Evolutionary conservation across 2,888 invertebrate species (phyloP), one percentile per base, ranked within the genome.

Genomic region (Ochropacha duplaris): DNA sequence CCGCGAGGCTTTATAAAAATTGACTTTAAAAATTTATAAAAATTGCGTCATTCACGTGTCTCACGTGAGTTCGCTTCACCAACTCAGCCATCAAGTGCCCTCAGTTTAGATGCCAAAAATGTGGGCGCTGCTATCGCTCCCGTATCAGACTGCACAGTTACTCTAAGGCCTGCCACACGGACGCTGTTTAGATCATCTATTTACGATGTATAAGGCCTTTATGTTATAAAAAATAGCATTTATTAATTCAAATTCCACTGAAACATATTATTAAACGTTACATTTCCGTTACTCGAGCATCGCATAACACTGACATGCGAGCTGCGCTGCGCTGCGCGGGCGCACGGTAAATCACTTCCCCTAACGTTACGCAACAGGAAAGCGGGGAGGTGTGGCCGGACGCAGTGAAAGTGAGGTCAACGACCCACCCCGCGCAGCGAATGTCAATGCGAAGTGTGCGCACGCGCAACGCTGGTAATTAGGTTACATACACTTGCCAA

Each of bases 371-470:
- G 74, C 62, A 80, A 80, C 79, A 81, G 81, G 80, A 81, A 79
- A 68, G 65, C 70, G 61, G 60, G 64, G 60, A 68, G 74, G 76
- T 67, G 77, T 70, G 72, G 54, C 72, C 72, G 73, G 69, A 74
- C 60, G 64, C 60, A 75, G 77, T 72, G 79, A 78, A 79, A 79
- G 78, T 60, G 59, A 57, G 76, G 59, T 66, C 72, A 51, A 55
- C 64, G 66, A 69, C 77, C 60, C 64, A 56, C 50, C 54, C 50
- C 54, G 58, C 64, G 66, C 62, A 58, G 67, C 74, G 76, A 78
- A 79, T 82, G 78, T 79, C 82, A 83, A 83, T 83, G 78, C 71
- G 74, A 75, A 59, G 49, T 51, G 69, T 65, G 64, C 56, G 57
- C 54, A 50, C 55, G 52, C 50, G 6, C 28, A 44, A 49, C 28